Evolutionary conservation across 2,888 invertebrate species (phyloP).

Genomic region (Diploptera punctata): DNA sequence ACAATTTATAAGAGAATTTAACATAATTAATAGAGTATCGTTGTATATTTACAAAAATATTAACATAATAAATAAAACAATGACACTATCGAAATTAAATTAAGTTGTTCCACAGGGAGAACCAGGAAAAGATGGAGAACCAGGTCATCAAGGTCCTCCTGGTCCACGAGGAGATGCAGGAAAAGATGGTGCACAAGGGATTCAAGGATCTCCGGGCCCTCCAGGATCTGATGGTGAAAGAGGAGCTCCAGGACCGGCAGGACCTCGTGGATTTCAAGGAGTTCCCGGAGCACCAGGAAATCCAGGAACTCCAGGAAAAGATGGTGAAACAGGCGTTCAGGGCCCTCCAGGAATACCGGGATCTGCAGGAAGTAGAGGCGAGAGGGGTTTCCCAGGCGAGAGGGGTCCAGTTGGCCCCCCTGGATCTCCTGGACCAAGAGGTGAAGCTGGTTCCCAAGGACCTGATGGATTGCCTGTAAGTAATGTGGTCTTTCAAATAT

Average conservation of each 20-base stretch:
- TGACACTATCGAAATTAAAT: too few relatives aligned
- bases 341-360: slow-evolving; percentile 69
- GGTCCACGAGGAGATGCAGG: slow-evolving; percentile 84
- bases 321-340: slow-evolving; percentile 75
- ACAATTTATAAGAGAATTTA: too few relatives aligned
- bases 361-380: slow-evolving; percentile 63
- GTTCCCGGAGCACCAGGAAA: slow-evolving; percentile 77
- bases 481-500: too few relatives aligned
- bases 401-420: slow-evolving; percentile 72
- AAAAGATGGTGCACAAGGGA: slow-evolving; percentile 77
- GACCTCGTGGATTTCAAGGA: slow-evolving; percentile 83
- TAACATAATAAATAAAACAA: too few relatives aligned
- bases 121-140: slow-evolving; percentile 79
- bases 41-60: too few relatives aligned
- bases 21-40: too few relatives aligned
- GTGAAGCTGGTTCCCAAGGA: slow-evolving; percentile 71
- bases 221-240: slow-evolving; percentile 75
- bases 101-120: slow-evolving; percentile 80
- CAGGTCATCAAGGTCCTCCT: slow-evolving; percentile 73
- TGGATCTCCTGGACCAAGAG: slow-evolving; percentile 69
- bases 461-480: slow-evolving; percentile 71
- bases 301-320: slow-evolving; percentile 79
- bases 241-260: slow-evolving; percentile 77
- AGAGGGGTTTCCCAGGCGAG: slow-evolving; percentile 77
- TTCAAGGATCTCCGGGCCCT: slow-evolving; percentile 74